phyloP scores from a whole-genome alignment of 53 echinoderm and acorn worm species.

The Patiria pectinifera region DNA sequence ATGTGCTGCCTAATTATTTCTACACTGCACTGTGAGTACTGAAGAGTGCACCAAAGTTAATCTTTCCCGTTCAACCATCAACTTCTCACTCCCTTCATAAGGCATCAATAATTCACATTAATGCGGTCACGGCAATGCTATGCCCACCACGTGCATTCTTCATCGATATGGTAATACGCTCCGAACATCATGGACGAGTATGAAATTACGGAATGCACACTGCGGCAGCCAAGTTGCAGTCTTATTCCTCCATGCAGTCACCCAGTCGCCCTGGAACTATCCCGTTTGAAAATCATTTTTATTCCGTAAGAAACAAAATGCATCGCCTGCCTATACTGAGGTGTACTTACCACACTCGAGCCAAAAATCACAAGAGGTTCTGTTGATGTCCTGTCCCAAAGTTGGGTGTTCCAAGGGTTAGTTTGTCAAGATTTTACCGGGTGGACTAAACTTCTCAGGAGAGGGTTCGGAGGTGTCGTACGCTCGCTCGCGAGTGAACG shows the following conservation, averaged over 20 bases:
- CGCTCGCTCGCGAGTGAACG: slow-evolving; percentile 20
- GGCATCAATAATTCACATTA: slow-evolving; percentile 13
- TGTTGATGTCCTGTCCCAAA: not conserved
- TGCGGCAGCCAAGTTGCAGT: not conserved
- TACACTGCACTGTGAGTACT: not conserved
- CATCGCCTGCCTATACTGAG: not conserved
- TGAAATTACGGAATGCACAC: slow-evolving; percentile 22
- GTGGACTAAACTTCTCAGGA: not conserved
- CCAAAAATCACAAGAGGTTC: not conserved
- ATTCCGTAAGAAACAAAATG: not conserved
- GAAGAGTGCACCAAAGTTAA: not conserved
- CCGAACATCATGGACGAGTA: slow-evolving; percentile 44
- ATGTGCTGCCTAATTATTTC: not conserved
- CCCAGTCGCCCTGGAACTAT: not conserved
- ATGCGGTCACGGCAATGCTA: slow-evolving; percentile 39
- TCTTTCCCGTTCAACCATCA: not conserved
- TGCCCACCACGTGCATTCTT: slow-evolving; percentile 44
- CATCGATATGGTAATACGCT: slow-evolving; percentile 50
- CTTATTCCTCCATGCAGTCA: not conserved
- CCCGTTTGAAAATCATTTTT: not conserved
- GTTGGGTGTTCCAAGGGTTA: not conserved
- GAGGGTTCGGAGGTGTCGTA: not conserved
- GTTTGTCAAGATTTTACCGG: not conserved
- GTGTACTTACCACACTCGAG: not conserved
- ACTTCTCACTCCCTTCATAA: slow-evolving; percentile 9